These are phyloP conservation scores for Ernsta delagoae DNA, from an alignment of 2,888 invertebrate species.

Conservation along the genomic window DNA sequence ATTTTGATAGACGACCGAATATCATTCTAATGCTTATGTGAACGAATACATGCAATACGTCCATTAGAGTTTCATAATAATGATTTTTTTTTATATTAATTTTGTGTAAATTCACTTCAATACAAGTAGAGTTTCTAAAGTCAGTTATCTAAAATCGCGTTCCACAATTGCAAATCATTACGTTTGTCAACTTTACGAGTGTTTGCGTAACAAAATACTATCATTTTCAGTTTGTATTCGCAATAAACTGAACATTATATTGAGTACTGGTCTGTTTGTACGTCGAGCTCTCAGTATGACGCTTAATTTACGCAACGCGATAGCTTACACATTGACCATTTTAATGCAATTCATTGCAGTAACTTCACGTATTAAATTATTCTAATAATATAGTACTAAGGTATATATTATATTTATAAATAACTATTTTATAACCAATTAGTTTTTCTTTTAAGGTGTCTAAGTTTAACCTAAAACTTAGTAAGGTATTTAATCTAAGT, in stretches of 20 bases:
- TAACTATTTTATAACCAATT: no score
- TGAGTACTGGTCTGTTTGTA: slow-evolving; percentile 11
- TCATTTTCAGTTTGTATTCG: slow-evolving; percentile 31
- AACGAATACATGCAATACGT: no score
- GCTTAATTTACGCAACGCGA: slow-evolving; percentile 26
- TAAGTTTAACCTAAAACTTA: no score
- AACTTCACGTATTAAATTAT: not conserved
- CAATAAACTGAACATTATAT: slow-evolving; percentile 32
- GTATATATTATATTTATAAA: no score
- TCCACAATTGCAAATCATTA: slow-evolving; percentile 21
- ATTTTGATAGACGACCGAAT: no score
- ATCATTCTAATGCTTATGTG: no score
- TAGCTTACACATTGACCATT: slow-evolving; percentile 13
- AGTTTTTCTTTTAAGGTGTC: no score
- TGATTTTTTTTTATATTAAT: no score
- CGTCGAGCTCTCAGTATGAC: slow-evolving; percentile 7
- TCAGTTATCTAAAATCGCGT: slow-evolving; percentile 12
- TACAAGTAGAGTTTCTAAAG: slow-evolving; percentile 16
- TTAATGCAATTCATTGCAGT: not conserved
- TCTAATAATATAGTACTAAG: no score
- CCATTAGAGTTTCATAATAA: no score
- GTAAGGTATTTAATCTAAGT: no score
- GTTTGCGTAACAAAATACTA: slow-evolving; percentile 38
- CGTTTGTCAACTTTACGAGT: slow-evolving; percentile 37
- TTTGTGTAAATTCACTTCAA: no score